phyloP scores from a whole-genome alignment of 2,797 vertebrate genomes.

The Nyctibius grandis region DNA sequence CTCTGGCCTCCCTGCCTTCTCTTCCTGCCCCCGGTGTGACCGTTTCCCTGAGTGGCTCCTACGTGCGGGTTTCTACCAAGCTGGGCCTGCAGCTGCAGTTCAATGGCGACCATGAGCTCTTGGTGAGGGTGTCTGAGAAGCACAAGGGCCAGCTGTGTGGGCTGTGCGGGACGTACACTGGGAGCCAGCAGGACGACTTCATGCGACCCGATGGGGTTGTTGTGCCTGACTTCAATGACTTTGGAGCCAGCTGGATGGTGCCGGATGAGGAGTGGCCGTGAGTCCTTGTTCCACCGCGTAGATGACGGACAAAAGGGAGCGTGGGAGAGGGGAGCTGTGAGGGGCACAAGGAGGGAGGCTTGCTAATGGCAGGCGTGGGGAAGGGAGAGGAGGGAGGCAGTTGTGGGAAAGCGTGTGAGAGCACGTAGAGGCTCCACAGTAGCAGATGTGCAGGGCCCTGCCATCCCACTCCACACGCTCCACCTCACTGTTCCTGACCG shows the following conservation, averaged over 20 bases:
- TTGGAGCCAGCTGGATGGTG: conserved; percentile 61
- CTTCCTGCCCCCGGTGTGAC: neutral
- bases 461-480: neutral
- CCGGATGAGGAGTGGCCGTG: conserved; percentile 62
- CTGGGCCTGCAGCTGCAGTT: conserved; percentile 66
- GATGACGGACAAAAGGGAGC: neutral
- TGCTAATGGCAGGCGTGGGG: neutral
- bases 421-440: neutral
- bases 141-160: conserved; percentile 60
- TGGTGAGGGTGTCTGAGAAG: conserved; percentile 61
- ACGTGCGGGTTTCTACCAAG: conserved; percentile 3
- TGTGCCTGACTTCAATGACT: conserved; percentile 26
- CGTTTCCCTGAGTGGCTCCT: neutral
- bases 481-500: neutral
- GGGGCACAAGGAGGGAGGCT: neutral
- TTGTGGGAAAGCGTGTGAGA: neutral
- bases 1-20: neutral
- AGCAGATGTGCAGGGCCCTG: neutral
- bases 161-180: conserved; percentile 72
- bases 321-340: neutral
- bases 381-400: neutral
- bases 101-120: conserved; percentile 35
- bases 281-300: conserved; percentile 3
- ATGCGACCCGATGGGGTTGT: conserved; percentile 6
- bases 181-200: conserved; percentile 66